phyloP scores from a whole-genome alignment of 2,797 vertebrate species.

The Forpus xanthops region DNA sequence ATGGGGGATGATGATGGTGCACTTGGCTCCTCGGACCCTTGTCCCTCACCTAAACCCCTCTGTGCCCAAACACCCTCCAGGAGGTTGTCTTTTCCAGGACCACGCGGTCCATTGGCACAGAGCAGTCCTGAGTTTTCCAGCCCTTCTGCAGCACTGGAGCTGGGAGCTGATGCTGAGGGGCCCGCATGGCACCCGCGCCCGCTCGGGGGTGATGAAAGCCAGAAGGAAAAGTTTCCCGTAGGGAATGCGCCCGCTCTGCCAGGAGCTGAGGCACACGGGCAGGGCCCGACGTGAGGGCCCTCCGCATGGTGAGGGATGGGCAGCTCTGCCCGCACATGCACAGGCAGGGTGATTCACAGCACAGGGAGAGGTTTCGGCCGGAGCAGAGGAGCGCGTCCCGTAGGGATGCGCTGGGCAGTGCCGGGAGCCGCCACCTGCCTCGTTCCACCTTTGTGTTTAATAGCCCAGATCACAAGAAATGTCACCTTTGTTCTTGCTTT shows the following conservation, averaged over 20 bases:
- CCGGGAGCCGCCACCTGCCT: conserved; percentile 9
- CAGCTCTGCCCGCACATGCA: conserved; percentile 37
- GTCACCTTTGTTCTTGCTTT: conserved; percentile 56
- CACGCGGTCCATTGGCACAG: accelerated
- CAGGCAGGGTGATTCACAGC: conserved; percentile 48
- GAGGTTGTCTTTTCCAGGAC: accelerated
- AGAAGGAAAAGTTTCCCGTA: background rate
- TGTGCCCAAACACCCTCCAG: accelerated
- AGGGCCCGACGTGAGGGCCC: background rate
- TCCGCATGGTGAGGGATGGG: background rate
- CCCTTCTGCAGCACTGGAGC: background rate
- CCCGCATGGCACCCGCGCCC: accelerated
- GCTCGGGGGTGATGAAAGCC: background rate
- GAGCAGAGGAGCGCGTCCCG: conserved; percentile 13
- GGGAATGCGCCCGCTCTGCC: conserved; percentile 14
- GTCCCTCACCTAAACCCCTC: accelerated
- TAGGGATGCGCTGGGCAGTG: background rate
- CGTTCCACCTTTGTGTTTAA: conserved; percentile 47
- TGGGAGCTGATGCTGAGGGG: accelerated
- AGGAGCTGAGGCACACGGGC: background rate
- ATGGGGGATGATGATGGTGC: accelerated
- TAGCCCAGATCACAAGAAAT: conserved; percentile 45
- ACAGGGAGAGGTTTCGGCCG: background rate
- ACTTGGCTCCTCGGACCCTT: background rate
- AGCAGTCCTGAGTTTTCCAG: accelerated